Base-by-base conservation (phyloP, 2,797 vertebrate genomes). In the Orientallactaga sibirica region DNA sequence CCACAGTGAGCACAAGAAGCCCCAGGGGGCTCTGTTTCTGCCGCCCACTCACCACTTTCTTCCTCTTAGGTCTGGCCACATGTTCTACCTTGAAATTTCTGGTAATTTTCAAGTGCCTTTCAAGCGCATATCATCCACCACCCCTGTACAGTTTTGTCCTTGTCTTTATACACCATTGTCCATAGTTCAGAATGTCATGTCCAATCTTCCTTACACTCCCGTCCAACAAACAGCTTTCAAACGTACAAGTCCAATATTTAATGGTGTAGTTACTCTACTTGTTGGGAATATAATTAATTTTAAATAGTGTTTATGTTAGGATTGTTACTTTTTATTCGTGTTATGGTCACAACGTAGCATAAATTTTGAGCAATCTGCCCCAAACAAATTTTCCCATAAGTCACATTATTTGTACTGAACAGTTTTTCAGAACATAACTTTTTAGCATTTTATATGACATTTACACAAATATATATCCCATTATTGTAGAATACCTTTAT, bases 271-370 rank as follows among this genome's bases (percentile, higher is more conserved):
- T 77, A 75, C 41, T 83, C 73, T 93, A 61, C 61, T 92, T 92
- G 87, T 91, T 86, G 83, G 48, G 87, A 91, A 86, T 11, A 58
- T 86, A 78, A 91, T 95, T 92, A 87, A 90, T 94, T 92, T 93
- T 95, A 94, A 96, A 90, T 62, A 83, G 68, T 48, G 61, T 80
- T 93, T 92, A 96, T 95, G 94, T 96, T 83, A 73, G 7, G 33
- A 87, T 77, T 76, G 55, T 86, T 92, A 90, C 52, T 88, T 95
- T 96, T 93, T 88, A 85, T 93, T 86, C 67, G 29, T 67, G 66
- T 75, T 82, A 27, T 73, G 29, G 55, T 91, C 92, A 94, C 29
- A 64, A 48, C 2, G 8, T 58, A 85, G 75, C 70, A 94, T 94
- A 94, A 91, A 96, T 94, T 93, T 88, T 94, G 41, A 92, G 55